phyloP scores from a whole-genome alignment of 2,113 vertebrate species.

The Anguilla rostrata region DNA sequence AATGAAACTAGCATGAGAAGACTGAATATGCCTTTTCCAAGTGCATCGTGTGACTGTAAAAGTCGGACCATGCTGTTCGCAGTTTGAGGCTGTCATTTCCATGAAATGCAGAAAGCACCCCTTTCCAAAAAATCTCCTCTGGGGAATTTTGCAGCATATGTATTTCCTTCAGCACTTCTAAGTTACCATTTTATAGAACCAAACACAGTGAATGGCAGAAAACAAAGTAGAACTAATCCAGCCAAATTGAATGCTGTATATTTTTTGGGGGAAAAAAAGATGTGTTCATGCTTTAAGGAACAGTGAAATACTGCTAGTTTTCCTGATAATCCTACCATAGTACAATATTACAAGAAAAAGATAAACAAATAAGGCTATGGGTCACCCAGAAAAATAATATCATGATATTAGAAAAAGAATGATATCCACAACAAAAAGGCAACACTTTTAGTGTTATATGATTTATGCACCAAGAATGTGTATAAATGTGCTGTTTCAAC shows the following conservation, averaged over 20 bases:
- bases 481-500: too few relatives aligned
- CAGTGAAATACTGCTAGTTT: not conserved
- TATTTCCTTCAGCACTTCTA: slow-evolving; percentile 13
- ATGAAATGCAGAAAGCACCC: not conserved
- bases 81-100: slow-evolving; percentile 4
- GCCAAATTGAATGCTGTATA: not conserved
- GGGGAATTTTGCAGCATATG: not conserved
- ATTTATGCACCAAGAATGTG: not conserved
- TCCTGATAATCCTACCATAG: too few relatives aligned
- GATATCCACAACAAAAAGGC: not conserved
- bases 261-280: not conserved
- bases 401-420: too few relatives aligned
- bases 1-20: not conserved
- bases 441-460: not conserved
- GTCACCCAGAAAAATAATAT: too few relatives aligned
- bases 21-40: slow-evolving; percentile 10
- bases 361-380: not conserved
- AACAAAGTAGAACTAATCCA: not conserved
- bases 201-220: not conserved
- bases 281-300: not conserved
- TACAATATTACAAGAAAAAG: not conserved
- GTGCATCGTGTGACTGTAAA: not conserved
- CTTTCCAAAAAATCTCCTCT: not conserved
- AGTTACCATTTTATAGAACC: not conserved
- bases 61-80: slow-evolving; percentile 9